These are phyloP conservation scores for Liopterus haemorrhoidalis DNA, from an alignment of 2,888 invertebrate species.

Conservation along the genomic window DNA sequence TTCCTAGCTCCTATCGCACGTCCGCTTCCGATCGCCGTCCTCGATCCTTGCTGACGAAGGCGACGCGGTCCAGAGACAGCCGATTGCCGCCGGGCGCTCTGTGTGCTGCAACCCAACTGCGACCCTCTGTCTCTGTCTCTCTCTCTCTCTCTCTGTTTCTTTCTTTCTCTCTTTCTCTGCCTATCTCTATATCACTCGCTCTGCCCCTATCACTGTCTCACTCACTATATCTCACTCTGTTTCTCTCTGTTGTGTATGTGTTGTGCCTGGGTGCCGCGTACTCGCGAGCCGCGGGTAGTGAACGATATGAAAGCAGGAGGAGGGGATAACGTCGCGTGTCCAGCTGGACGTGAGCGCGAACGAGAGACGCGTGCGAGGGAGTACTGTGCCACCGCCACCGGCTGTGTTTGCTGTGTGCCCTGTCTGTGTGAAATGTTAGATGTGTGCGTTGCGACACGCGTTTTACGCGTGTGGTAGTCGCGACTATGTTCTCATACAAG, in stretches of 20 bases:
- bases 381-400: no score
- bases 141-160: constrained; percentile 1
- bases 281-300: constrained; percentile 4
- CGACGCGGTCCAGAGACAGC: no score
- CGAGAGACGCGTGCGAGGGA: no score
- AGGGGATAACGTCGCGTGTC: no score
- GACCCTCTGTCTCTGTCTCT: no score
- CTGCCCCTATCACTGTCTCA: no score
- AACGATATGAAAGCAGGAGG: constrained; percentile 11
- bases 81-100: no score
- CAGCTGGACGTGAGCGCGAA: constrained; percentile 29
- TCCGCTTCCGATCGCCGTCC: no score
- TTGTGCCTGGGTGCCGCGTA: constrained; percentile 6
- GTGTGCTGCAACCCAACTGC: no score
- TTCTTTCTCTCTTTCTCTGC: constrained; percentile 6
- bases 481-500: constrained; percentile 19
- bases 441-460: no score
- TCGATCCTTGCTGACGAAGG: no score
- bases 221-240: background rate
- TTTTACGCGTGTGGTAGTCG: constrained; percentile 12
- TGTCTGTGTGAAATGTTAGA: constrained; percentile 33
- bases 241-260: constrained; percentile 8
- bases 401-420: constrained; percentile 14
- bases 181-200: constrained; percentile 8
- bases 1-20: no score